Evolutionary conservation across 2,888 invertebrate genomes (phyloP), one percentile per base, ranked within the genome.

Genomic region (Apodemia duryi): DNA sequence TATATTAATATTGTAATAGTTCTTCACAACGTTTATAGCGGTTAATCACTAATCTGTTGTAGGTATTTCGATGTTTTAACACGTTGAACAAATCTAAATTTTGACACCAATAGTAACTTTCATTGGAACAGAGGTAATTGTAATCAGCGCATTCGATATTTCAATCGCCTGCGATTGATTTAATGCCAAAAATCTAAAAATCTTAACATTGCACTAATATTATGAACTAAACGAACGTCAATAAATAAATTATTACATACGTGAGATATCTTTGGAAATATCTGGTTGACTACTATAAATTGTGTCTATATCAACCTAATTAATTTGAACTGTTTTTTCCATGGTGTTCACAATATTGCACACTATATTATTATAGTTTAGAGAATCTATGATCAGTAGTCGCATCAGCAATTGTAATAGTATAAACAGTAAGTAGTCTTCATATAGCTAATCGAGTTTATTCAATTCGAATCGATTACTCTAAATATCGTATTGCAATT

Each of bases 171-270:
- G 54, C 54, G 32, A 57, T 57, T 32, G 11, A 57, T 29, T 32
- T 29, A 13, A 54, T 29, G 29, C 54, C 54, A 28, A 29, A 10
- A 29, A 9, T 9, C 29, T 54, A 54, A 21, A 52, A 54, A 54
- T 29, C 54, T 54, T 54, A 54, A 54, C 54, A 54, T 54, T 54
- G 54, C 54, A 54, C 54, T 54, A 54, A 54, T 28, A 54, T 54
- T 54, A 54, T 32, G 29, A 54, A 54, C 54, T 54, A 54, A 29
- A 54, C 28, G 52, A 52, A 52, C 54, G 54, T 54, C 54, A 54
- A 54, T 54, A 54, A 54, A 54, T 54, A 54, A 54, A 52, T 52
- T 21, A 54, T 29, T 54, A 54, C 54, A 46, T 46, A 28, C 32
- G 54, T 28, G 54, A 54, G 54, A 29, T 54, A 54, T 54, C 54